A percentile compares a stretch with the other conserved stretches of the same genome.
Conservation (phyloP, 2,888 invertebrate genomes). For the Torymus aiolomorphi region DNA sequence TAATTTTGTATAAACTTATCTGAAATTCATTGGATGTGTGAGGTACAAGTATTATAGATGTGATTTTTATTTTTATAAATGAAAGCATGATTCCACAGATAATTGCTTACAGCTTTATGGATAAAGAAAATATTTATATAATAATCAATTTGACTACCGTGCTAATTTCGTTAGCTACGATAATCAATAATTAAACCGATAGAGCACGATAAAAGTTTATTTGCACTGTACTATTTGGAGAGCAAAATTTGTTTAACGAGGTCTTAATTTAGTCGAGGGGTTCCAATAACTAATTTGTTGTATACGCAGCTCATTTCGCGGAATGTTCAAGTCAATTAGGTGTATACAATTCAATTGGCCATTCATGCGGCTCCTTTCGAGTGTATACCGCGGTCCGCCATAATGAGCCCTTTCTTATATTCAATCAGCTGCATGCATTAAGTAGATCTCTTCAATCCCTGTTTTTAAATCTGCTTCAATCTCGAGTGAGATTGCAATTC, state of each 20-base stretch:
- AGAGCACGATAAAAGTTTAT: neutral
- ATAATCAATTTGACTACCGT: too few relatives aligned
- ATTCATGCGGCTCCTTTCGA: conserved; percentile 30
- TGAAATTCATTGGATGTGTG: too few relatives aligned
- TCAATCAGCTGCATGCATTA: conserved; percentile 39
- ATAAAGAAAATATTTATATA: too few relatives aligned
- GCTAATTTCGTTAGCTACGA: too few relatives aligned
- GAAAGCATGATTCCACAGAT: too few relatives aligned
- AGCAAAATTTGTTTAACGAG: conserved; percentile 26
- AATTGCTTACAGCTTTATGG: too few relatives aligned
- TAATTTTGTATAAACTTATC: too few relatives aligned
- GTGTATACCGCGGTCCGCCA: conserved; percentile 1
- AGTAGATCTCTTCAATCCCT: conserved; percentile 16
- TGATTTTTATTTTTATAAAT: too few relatives aligned
- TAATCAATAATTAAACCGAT: too few relatives aligned
- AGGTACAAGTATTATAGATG: too few relatives aligned
- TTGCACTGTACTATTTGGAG: neutral
- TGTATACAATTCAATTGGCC: conserved; percentile 43
- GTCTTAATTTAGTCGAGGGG: conserved; percentile 31
- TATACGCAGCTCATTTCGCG: conserved; percentile 27
- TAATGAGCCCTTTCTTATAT: conserved; percentile 43
- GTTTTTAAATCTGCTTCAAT: neutral
- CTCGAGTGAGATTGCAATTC: too few relatives aligned
- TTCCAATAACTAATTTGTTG: conserved; percentile 41
- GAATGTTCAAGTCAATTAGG: conserved; percentile 33